Evolutionary conservation across 2,888 invertebrate genomes (phyloP).

Genomic region (Troides helena): DNA sequence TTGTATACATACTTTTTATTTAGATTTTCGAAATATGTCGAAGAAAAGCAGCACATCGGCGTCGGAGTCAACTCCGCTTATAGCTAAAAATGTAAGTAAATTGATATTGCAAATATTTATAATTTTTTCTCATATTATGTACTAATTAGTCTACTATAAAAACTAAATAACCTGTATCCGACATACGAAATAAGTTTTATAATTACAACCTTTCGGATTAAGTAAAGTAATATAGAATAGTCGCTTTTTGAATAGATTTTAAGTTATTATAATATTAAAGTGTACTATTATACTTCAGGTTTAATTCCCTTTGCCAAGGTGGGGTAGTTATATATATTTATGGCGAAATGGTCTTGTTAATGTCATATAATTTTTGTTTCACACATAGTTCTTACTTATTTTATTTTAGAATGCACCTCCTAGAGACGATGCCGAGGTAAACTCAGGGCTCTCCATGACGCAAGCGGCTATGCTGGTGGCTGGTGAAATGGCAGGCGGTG

Average conservation of each 20-base stretch:
- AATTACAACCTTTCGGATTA: too few species aligned
- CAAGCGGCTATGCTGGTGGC: conserved; percentile 83
- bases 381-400: neutral
- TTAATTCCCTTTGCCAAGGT: too few species aligned
- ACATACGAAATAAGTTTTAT: too few species aligned
- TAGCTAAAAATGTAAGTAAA: conserved; percentile 54
- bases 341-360: too few species aligned
- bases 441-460: conserved; percentile 51
- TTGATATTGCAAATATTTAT: neutral
- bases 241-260: too few species aligned
- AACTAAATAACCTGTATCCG: too few species aligned
- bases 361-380: neutral
- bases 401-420: conserved; percentile 18
- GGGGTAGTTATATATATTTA: too few species aligned
- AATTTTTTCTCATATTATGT: neutral
- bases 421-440: conserved; percentile 35
- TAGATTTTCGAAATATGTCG: conserved; percentile 47
- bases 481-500: conserved; percentile 87
- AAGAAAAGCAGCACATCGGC: conserved; percentile 47
- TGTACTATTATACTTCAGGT: too few species aligned
- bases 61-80: conserved; percentile 61
- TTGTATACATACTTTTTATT: conserved; percentile 26
- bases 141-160: too few species aligned
- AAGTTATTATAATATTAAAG: too few species aligned
- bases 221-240: too few species aligned